Evolutionary conservation across 2,888 invertebrate species (phyloP).

Genomic region (Eulithis prunata): DNA sequence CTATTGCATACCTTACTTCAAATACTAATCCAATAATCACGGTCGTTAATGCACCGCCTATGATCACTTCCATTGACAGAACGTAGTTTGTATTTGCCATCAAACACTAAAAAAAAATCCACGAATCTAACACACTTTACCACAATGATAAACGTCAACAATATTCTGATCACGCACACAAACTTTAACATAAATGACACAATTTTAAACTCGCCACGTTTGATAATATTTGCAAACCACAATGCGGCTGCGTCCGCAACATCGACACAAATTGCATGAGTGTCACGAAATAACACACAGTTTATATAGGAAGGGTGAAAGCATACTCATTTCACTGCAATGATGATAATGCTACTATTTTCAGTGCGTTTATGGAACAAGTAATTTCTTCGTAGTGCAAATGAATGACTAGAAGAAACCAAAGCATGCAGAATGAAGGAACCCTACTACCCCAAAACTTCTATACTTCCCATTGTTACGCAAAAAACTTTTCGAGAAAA

Average conservation of each 20-base stretch:
- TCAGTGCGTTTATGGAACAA: slow-evolving; percentile 51
- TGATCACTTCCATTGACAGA: slow-evolving; percentile 71
- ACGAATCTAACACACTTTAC: slow-evolving; percentile 72
- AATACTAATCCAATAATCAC: slow-evolving; percentile 74
- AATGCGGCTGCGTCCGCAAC: slow-evolving; percentile 63
- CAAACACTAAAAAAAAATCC: slow-evolving; percentile 77
- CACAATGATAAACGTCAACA: slow-evolving; percentile 43
- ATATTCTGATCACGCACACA: slow-evolving; percentile 58
- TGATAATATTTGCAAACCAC: slow-evolving; percentile 61
- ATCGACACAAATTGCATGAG: slow-evolving; percentile 75
- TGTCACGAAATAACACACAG: slow-evolving; percentile 59
- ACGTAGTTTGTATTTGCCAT: slow-evolving; percentile 71
- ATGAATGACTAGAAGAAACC: slow-evolving; percentile 69
- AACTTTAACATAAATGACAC: slow-evolving; percentile 64
- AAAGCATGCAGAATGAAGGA: slow-evolving; percentile 72
- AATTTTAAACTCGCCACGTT: slow-evolving; percentile 52
- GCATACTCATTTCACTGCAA: slow-evolving; percentile 30
- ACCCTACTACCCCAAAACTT: slow-evolving; percentile 61
- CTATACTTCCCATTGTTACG: slow-evolving; percentile 57
- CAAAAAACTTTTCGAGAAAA: slow-evolving; percentile 76
- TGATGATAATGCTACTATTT: slow-evolving; percentile 48
- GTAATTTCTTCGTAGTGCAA: slow-evolving; percentile 54
- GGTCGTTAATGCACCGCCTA: slow-evolving; percentile 80
- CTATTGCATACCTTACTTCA: slow-evolving; percentile 74
- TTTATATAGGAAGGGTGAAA: slow-evolving; percentile 23